These are phyloP conservation scores for Argyresthia albistria DNA, from an alignment of 2,888 invertebrate genomes.

Conservation along the genomic window DNA sequence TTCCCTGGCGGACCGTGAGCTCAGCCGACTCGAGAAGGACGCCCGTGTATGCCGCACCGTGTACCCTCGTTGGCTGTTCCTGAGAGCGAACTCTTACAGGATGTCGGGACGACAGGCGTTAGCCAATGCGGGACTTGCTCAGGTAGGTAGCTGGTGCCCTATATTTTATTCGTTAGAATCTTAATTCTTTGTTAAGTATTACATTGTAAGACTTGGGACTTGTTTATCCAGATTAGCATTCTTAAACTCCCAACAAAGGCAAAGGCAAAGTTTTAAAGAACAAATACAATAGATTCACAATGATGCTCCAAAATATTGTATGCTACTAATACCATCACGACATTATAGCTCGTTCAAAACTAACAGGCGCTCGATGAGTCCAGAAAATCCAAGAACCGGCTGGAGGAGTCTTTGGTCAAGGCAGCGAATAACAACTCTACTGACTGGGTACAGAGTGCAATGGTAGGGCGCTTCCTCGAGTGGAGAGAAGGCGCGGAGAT, in stretches of 20 bases:
- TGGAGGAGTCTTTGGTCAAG: constrained; percentile 34
- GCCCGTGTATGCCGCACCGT: constrained; percentile 32
- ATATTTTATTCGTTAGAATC: too few relatives aligned
- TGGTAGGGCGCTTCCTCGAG: constrained; percentile 25
- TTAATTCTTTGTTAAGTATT: too few relatives aligned
- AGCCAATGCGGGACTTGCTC: constrained; percentile 29
- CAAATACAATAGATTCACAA: too few relatives aligned
- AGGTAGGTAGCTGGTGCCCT: constrained; percentile 20
- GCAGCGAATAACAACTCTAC: constrained; percentile 31
- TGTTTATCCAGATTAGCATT: too few relatives aligned
- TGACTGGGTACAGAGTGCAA: constrained; percentile 40
- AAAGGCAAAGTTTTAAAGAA: too few relatives aligned
- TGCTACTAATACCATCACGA: too few relatives aligned
- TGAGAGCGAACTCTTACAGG: constrained; percentile 39
- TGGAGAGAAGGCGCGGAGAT: constrained; percentile 37
- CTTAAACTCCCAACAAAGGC: too few relatives aligned
- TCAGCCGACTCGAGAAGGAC: constrained; percentile 40
- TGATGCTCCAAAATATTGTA: too few relatives aligned
- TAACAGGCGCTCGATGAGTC: constrained; percentile 36
- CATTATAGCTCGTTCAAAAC: too few relatives aligned
- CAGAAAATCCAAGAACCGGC: constrained; percentile 29
- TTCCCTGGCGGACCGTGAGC: constrained; percentile 52
- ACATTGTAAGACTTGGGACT: too few relatives aligned
- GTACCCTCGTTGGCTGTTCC: constrained; percentile 47
- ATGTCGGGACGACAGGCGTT: constrained; percentile 36